Percentiles rank a stretch among this genome's conserved stretches.
Evolutionary conservation across 2,797 vertebrate genomes (phyloP).

Genomic region (Centroberyx gerrardi): DNA sequence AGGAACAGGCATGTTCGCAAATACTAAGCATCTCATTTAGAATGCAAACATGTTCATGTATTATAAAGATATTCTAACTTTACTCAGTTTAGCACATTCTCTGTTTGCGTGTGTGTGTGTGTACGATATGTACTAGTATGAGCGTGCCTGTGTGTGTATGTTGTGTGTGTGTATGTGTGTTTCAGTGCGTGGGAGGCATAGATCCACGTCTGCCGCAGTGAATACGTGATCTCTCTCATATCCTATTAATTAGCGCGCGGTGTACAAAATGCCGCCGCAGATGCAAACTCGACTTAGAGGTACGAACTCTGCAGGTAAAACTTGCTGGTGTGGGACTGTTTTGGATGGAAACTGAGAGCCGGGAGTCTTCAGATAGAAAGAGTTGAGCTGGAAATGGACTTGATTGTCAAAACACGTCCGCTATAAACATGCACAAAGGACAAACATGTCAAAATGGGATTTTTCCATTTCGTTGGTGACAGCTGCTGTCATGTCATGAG

Average conservation of each 20-base stretch:
- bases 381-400: too few species aligned
- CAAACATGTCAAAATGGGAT: constrained; percentile 4
- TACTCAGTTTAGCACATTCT: constrained; percentile 18
- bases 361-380: too few species aligned
- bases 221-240: constrained; percentile 63
- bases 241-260: constrained; percentile 70
- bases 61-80: constrained; percentile 39
- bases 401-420: too few species aligned
- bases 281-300: constrained; percentile 46
- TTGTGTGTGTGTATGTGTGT: constrained; percentile 17
- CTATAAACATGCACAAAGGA: not conserved
- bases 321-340: not conserved
- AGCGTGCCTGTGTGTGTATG: constrained; percentile 21
- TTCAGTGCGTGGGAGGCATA: constrained; percentile 63
- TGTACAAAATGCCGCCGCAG: constrained; percentile 48
- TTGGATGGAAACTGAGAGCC: not conserved
- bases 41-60: constrained; percentile 44
- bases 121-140: constrained; percentile 12
- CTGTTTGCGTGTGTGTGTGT: constrained; percentile 29
- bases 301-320: constrained; percentile 36
- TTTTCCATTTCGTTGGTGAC: constrained; percentile 9
- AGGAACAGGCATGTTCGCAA: constrained; percentile 43
- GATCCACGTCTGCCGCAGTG: constrained; percentile 43
- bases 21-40: constrained; percentile 54
- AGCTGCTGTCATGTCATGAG: constrained; percentile 34